Base-by-base conservation (phyloP, 2,888 invertebrate species). In the Portevinia maculata region DNA sequence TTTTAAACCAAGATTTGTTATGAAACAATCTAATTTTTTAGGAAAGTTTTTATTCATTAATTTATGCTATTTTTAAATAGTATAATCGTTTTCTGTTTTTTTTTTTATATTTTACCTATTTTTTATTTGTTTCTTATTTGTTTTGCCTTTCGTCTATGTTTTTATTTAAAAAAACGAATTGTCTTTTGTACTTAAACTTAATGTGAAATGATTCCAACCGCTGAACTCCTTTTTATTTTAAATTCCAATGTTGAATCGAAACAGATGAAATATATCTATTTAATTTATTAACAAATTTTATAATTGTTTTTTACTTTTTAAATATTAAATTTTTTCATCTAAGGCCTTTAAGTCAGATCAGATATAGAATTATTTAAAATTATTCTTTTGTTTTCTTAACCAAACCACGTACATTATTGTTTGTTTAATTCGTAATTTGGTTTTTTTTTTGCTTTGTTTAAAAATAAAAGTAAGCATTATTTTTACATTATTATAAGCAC, bases 341-440 rank as follows among this genome's bases (percentile, higher is more conserved):
- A 81, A 75, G 81, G 81, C 81, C 69, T 65, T 81, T 81, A 64
- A 76, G 70, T 69, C 81, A 76, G 69, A 81, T 81, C 81, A 81
- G 81, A 78, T 78, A 55, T 62, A 75, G 69, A 65, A 59, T 70
- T 39, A 53, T n/a, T 67, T 73, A 41, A 15, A 64, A 71, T 28
- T 57, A 70, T 9, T 3, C 24, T 44, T 50, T 67, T 19, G 46
- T 21, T 64, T 46, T 34, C 44, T 41, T 17, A n/a, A n/a, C n/a
- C n/a, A n/a, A n/a, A n/a, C n/a, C n/a, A n/a, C 39, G 24, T 30
- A 21, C 13, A 39, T 53, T 44, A 15, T 62, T 55, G 53, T 7
- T n/a, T 39, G 34, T 57, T 34, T 1, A 9, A 2, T 1, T 59
- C 9, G 30, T n/a, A 57, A 30, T 30, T 13, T 41, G 1, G 8